Evolutionary conservation across 2,888 invertebrate species (phyloP), one percentile per base, ranked within the genome.

Genomic region (Isoperla grammatica): DNA sequence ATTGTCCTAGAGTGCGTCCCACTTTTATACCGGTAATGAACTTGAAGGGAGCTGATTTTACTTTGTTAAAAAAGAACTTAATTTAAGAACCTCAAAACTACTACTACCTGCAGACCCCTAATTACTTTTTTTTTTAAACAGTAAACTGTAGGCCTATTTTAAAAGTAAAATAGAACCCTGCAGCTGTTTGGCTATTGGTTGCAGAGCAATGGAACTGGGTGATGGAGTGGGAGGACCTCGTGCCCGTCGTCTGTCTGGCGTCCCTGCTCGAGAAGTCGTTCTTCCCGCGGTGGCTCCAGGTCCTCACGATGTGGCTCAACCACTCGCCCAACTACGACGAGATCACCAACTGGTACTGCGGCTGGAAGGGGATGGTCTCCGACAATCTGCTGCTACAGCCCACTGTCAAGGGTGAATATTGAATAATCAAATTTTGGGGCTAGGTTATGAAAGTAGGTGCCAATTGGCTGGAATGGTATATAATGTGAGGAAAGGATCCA

Each of bases 201-300:
- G 9, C 76, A 86, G 95, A 95, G 71, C 85, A 88, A 0, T 96
- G 96, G 95, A 82, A 89, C 66, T 96, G 95, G 89, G 91, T 96
- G 23, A 90, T 94, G 80, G 87, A 91, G 62, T 99, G 99, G 99
- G 78, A 84, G 64, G 92, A 92, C 65, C 76, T 98, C 70, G 76
- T 96, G 46, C 90, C 94, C 1, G 74, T 84, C 0, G 81, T 85
- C 0, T 82, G 85, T 13, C 84, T 97, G 78, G 89, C 87, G 0
- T 82, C 85, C 23, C 73, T 98, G 5, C 80, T 99, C 6, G 88
- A 91, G 67, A 90, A 92, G 66, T 85, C 85, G 69, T 92, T 99
- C 78, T 92, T 99, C 71, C 96, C 97, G 0, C 88, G 92, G 69
- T 95, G 94, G 94, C 79, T 93, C 65, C 88, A 88, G 69, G 87